A percentile compares a stretch with the other conserved stretches of the same genome.
Conservation (phyloP, 1,140 invertebrate genomes). For the Conus betulinus region DNA sequence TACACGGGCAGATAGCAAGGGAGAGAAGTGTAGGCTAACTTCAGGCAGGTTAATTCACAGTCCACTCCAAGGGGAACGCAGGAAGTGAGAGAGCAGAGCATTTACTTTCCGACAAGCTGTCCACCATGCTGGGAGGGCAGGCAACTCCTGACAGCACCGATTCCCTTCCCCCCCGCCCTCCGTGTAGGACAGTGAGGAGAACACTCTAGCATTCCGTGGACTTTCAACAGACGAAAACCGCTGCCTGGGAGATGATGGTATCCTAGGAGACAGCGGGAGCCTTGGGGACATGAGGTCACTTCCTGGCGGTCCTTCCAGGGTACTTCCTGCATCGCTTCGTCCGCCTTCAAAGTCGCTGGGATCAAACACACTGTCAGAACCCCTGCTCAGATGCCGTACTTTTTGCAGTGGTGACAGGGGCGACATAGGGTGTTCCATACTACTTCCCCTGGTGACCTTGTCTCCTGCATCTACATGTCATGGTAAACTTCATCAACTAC, state of each 20-base stretch:
- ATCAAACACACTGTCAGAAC: not conserved
- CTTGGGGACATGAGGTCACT: not conserved
- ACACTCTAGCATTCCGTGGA: not conserved
- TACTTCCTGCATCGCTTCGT: not conserved
- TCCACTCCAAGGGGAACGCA: too few relatives aligned
- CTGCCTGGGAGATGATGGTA: slow-evolving; percentile 2
- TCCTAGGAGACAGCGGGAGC: not conserved
- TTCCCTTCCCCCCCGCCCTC: not conserved
- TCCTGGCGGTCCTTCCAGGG: not conserved
- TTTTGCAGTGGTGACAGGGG: not conserved
- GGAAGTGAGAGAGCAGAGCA: not conserved
- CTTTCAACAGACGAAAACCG: not conserved
- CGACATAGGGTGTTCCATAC: not conserved
- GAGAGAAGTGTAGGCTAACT: too few relatives aligned
- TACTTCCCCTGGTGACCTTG: not conserved
- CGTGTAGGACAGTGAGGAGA: not conserved
- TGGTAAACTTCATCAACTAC: not conserved
- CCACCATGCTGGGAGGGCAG: not conserved
- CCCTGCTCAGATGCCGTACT: not conserved
- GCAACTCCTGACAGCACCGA: slow-evolving; percentile 9
- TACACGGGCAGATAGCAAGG: too few relatives aligned
- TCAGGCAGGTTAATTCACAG: too few relatives aligned
- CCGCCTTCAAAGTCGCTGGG: not conserved
- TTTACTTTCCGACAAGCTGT: slow-evolving; percentile 29
- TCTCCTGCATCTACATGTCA: not conserved